Conservation (phyloP, 2,113 vertebrate species). For the Mormoops blainvillei region DNA sequence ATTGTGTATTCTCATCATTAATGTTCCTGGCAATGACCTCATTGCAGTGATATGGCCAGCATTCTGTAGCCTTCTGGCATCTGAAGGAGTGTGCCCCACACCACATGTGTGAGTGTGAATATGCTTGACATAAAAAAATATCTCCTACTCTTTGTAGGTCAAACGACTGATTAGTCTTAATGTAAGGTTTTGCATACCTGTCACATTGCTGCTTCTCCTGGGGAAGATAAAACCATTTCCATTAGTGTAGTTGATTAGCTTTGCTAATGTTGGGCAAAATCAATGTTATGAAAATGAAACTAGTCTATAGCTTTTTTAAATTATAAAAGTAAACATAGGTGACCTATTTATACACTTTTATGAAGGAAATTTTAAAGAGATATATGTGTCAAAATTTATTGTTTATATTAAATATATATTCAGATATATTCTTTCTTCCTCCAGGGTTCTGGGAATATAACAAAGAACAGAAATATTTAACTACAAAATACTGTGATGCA, state of each 20-base stretch:
- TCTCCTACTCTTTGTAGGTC: slow-evolving; percentile 69
- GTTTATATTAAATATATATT: slow-evolving; percentile 75
- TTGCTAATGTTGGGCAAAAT: slow-evolving; percentile 68
- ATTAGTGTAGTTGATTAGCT: slow-evolving; percentile 66
- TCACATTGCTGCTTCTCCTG: slow-evolving; percentile 55
- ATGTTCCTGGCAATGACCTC: slow-evolving; percentile 6
- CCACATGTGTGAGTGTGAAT: slow-evolving; percentile 58
- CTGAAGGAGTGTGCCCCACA: slow-evolving; percentile 18
- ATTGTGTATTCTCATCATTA: neutral
- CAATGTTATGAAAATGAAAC: slow-evolving; percentile 57
- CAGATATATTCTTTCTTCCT: slow-evolving; percentile 69
- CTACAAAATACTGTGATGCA: slow-evolving; percentile 67
- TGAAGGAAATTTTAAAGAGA: slow-evolving; percentile 76
- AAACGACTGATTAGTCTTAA: slow-evolving; percentile 63
- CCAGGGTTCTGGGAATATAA: slow-evolving; percentile 66
- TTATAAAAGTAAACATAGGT: slow-evolving; percentile 68
- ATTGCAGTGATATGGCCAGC: slow-evolving; percentile 73
- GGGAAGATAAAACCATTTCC: slow-evolving; percentile 63
- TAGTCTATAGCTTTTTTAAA: slow-evolving; percentile 65
- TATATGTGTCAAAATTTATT: slow-evolving; percentile 64
- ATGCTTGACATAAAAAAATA: slow-evolving; percentile 39
- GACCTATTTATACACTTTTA: slow-evolving; percentile 71
- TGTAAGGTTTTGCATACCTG: slow-evolving; percentile 49
- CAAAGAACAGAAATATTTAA: slow-evolving; percentile 72
- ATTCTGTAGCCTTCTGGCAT: slow-evolving; percentile 74